phyloP scores from a whole-genome alignment of 2,113 vertebrate species.

The Lepidothrix coronata region DNA sequence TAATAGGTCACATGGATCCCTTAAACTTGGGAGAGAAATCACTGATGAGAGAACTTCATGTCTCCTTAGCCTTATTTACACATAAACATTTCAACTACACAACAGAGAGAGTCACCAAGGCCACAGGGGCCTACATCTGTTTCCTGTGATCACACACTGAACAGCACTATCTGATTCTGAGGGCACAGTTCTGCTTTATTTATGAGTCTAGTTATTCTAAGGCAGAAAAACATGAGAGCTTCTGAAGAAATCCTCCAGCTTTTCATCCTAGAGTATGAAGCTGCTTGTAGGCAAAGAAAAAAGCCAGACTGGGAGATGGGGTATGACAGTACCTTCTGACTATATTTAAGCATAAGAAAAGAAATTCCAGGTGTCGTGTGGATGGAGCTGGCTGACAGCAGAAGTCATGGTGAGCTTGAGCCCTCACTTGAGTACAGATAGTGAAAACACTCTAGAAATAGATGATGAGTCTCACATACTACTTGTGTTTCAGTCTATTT shows the following conservation, averaged over 20 bases:
- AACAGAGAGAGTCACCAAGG: not conserved
- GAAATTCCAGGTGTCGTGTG: rapidly evolving
- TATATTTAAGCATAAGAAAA: not conserved
- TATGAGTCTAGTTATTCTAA: constrained; percentile 22
- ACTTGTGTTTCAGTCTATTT: not conserved
- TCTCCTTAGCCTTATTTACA: not conserved
- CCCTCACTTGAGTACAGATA: not conserved
- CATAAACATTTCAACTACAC: not conserved
- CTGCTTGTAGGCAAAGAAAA: not conserved
- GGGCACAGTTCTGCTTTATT: constrained; percentile 1
- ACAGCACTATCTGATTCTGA: not conserved
- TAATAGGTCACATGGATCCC: not conserved
- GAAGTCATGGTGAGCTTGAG: not conserved
- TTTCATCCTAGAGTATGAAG: not conserved
- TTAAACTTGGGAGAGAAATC: not conserved
- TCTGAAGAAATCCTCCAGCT: constrained; percentile 28
- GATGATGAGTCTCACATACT: not conserved
- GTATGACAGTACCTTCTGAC: not conserved
- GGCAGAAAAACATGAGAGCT: not conserved
- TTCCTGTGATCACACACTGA: not conserved
- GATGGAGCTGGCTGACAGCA: not conserved
- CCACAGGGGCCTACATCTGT: not conserved
- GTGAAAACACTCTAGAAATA: not conserved
- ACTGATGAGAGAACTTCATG: not conserved
- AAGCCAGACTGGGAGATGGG: not conserved